These are phyloP conservation scores for Leucopternis melanops DNA, from an alignment of 2,113 vertebrate species.

Conservation along the genomic window DNA sequence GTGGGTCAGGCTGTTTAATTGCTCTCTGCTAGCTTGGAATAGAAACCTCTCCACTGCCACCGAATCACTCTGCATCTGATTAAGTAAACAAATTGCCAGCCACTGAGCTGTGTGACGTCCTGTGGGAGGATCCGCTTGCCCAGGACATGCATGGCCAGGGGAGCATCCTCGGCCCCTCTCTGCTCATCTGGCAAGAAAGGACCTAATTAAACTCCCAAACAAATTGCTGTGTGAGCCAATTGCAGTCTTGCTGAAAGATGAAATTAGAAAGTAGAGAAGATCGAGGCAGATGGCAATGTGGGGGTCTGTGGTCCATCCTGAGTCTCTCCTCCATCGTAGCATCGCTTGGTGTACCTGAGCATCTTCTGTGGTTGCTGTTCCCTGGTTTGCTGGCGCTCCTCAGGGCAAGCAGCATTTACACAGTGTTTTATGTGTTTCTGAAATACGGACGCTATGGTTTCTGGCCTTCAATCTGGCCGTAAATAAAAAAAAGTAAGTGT, in stretches of 20 bases:
- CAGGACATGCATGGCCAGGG: not conserved
- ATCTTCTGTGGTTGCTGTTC: not conserved
- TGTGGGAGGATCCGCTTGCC: not conserved
- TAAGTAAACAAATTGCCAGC: constrained; percentile 42
- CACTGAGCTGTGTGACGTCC: not conserved
- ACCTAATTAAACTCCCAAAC: not conserved
- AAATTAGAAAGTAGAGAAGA: not conserved
- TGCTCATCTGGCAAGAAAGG: not conserved
- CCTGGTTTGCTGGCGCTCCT: not conserved
- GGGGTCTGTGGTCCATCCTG: not conserved
- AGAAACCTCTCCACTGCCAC: constrained; percentile 54
- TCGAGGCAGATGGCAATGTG: not conserved
- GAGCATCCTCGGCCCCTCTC: not conserved
- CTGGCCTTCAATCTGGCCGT: too few relatives aligned
- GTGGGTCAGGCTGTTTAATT: constrained; percentile 68
- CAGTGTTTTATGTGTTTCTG: not conserved
- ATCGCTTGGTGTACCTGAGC: not conserved
- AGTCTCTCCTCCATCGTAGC: not conserved
- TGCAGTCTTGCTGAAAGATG: not conserved
- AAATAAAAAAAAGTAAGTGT: too few relatives aligned
- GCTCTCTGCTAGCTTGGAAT: constrained; percentile 63
- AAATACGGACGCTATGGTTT: accelerated
- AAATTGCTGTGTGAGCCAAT: accelerated
- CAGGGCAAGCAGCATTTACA: not conserved
- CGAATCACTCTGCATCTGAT: constrained; percentile 22